phyloP scores from a whole-genome alignment of 2,797 vertebrate species.

The Uromys caudimaculatus region DNA sequence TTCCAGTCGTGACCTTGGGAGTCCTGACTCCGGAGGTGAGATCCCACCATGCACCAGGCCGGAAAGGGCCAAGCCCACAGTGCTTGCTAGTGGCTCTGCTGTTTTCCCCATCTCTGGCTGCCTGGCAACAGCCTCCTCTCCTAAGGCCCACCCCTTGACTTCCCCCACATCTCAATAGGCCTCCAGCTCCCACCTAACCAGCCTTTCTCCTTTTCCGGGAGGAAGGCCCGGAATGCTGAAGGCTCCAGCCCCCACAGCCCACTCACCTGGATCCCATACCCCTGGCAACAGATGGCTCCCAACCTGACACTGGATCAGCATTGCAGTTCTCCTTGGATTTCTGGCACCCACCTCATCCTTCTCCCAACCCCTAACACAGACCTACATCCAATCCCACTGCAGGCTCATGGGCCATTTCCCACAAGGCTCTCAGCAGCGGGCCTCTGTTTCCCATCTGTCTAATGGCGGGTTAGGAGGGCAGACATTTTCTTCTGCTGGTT shows the following conservation, averaged over 20 bases:
- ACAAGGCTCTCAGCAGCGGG: background rate
- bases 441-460: background rate
- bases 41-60: background rate
- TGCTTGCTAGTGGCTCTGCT: background rate
- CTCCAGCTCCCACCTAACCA: slow-evolving; percentile 62
- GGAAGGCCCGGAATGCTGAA: slow-evolving; percentile 39
- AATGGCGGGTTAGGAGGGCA: background rate
- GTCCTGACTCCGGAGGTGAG: background rate
- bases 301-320: slow-evolving; percentile 20
- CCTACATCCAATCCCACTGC: background rate
- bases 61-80: background rate
- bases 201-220: slow-evolving; percentile 67
- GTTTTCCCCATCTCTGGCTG: background rate
- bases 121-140: slow-evolving; percentile 71
- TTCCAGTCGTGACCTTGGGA: background rate
- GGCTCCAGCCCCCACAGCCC: slow-evolving; percentile 52
- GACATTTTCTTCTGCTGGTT: background rate
- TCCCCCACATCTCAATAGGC: slow-evolving; percentile 55
- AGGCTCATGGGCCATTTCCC: background rate
- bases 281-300: slow-evolving; percentile 65
- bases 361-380: background rate
- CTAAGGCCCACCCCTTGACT: slow-evolving; percentile 54
- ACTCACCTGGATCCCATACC: slow-evolving; percentile 63
- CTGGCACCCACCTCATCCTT: background rate
- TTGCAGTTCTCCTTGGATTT: background rate